A percentile compares a stretch with the other conserved stretches of the same genome.
These are phyloP conservation scores for Tetragonula clypearis DNA, from an alignment of 1,140 invertebrate species.

Conservation along the genomic window DNA sequence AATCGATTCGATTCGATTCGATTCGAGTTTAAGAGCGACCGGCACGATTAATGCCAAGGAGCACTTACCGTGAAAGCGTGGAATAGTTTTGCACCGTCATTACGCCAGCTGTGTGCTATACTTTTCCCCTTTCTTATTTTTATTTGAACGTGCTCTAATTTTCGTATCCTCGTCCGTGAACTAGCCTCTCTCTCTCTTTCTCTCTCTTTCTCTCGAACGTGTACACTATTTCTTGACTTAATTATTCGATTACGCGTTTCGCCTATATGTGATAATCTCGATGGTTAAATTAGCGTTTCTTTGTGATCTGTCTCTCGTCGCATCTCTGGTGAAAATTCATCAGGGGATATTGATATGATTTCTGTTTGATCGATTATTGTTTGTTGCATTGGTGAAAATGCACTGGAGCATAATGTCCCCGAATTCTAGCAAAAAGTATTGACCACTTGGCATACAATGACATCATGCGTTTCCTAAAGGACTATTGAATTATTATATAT, in stretches of 20 bases:
- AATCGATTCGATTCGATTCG: slow-evolving; percentile 50
- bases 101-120: not conserved
- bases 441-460: too few relatives aligned
- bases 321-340: too few relatives aligned
- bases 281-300: not conserved
- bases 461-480: too few relatives aligned
- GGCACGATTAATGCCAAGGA: slow-evolving; percentile 55
- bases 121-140: not conserved
- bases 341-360: too few relatives aligned
- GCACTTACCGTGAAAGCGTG: slow-evolving; percentile 57
- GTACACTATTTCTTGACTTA: not conserved
- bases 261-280: not conserved
- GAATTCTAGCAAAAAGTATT: too few relatives aligned
- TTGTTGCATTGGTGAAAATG: too few relatives aligned
- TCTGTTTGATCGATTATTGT: too few relatives aligned
- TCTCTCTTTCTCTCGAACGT: not conserved
- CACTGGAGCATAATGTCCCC: too few relatives aligned
- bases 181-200: not conserved
- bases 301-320: not conserved
- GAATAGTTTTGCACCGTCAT: slow-evolving; percentile 43
- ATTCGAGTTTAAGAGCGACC: slow-evolving; percentile 34
- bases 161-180: not conserved
- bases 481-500: too few relatives aligned
- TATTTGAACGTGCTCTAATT: slow-evolving; percentile 17
- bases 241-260: slow-evolving; percentile 9